These are phyloP conservation scores for Gorsachius magnificus DNA, from an alignment of 2,797 vertebrate species.

Conservation along the genomic window DNA sequence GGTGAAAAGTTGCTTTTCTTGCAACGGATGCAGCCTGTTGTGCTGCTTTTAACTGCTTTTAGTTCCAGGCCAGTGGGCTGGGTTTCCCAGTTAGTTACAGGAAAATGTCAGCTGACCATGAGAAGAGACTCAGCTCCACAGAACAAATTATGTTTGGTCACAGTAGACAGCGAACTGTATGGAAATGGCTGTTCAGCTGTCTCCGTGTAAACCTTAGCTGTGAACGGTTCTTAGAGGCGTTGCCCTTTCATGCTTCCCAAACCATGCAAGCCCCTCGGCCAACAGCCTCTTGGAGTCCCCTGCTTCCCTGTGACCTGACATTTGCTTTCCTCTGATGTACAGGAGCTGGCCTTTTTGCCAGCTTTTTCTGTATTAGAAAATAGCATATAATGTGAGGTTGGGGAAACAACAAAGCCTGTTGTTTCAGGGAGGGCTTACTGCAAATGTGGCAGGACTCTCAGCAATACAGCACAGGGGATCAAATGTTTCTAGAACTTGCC, in stretches of 20 bases:
- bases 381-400: accelerated
- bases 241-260: background rate
- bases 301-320: background rate
- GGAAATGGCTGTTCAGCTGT: background rate
- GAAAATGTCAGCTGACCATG: background rate
- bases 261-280: background rate
- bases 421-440: accelerated
- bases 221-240: background rate
- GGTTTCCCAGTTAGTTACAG: background rate
- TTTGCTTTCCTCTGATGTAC: background rate
- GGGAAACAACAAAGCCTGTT: background rate
- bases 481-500: background rate
- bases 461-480: background rate
- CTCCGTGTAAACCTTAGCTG: background rate
- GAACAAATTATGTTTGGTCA: background rate
- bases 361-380: background rate
- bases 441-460: background rate
- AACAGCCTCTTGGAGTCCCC: background rate
- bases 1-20: background rate
- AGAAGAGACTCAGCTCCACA: background rate
- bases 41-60: background rate
- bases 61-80: background rate
- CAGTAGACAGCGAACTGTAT: background rate
- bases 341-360: background rate
- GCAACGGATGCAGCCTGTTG: background rate